phyloP scores from a whole-genome alignment of 2,888 invertebrate genomes.

The Mesochorus sp. region DNA sequence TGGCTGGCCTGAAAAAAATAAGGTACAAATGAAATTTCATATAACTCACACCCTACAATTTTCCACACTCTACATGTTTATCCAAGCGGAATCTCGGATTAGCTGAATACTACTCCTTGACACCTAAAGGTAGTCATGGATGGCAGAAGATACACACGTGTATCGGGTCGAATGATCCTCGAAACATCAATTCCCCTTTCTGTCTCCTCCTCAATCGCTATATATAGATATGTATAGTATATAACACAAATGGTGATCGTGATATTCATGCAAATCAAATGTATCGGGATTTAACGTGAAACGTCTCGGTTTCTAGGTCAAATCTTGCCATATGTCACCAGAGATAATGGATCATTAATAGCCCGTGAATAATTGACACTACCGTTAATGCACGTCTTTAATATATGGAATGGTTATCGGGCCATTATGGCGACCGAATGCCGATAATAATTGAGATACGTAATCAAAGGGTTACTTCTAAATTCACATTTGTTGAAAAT shows the following conservation, averaged over 20 bases:
- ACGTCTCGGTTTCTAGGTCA: not conserved
- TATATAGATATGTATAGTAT: not conserved
- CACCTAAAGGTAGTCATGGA: too few species aligned
- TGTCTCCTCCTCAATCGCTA: not conserved
- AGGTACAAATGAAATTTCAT: too few species aligned
- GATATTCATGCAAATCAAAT: slow-evolving; percentile 23
- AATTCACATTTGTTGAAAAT: too few species aligned
- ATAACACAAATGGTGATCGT: not conserved
- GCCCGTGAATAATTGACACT: slow-evolving; percentile 24
- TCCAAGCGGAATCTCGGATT: too few species aligned
- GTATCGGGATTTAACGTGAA: not conserved
- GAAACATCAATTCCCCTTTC: not conserved
- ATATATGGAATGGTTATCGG: slow-evolving; percentile 8
- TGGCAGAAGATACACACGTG: too few species aligned
- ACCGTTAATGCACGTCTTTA: slow-evolving; percentile 12
- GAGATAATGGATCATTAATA: slow-evolving; percentile 42
- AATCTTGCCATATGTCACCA: slow-evolving; percentile 11
- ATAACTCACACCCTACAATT: too few species aligned
- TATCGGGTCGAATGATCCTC: not conserved
- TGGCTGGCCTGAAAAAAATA: too few species aligned
- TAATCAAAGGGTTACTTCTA: too few species aligned
- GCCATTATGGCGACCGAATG: not conserved
- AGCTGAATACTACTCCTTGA: too few species aligned
- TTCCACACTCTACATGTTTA: too few species aligned
- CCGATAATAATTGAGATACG: not conserved